Conservation (phyloP, 2,888 invertebrate genomes). For the Cephus spinipes region DNA sequence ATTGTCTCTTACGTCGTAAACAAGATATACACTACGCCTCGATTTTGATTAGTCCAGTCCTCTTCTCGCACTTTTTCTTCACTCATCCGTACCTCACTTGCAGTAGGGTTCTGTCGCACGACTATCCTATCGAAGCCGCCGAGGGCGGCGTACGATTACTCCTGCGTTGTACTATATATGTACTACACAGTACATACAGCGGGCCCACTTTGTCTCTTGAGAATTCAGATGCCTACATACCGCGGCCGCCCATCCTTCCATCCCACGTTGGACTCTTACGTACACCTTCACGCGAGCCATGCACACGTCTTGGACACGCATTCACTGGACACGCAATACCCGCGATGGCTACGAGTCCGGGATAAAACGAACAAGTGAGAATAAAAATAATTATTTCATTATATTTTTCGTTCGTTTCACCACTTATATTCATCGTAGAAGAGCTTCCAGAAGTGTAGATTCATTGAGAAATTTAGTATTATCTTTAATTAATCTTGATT, state of each 20-base stretch:
- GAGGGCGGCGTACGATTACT: constrained; percentile 46
- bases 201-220: constrained; percentile 40
- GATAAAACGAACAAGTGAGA: not conserved
- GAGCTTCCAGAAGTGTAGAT: not conserved
- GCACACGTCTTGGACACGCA: constrained; percentile 13
- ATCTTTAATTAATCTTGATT: not conserved
- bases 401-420: not conserved
- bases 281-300: constrained; percentile 12
- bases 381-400: not conserved
- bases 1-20: not conserved
- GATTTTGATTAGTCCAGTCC: not conserved
- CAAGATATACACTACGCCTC: not conserved
- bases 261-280: constrained; percentile 34
- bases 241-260: constrained; percentile 31
- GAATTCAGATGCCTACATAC: constrained; percentile 41
- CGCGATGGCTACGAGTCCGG: constrained; percentile 14
- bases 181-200: constrained; percentile 19
- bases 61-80: not conserved
- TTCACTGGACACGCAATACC: constrained; percentile 17
- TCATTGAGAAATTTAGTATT: not conserved
- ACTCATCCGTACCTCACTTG: not conserved
- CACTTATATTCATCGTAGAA: not conserved
- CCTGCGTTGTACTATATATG: constrained; percentile 31
- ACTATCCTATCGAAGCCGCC: constrained; percentile 51
- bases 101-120: constrained; percentile 48